Percentiles rank a stretch among this genome's conserved stretches.
Evolutionary conservation across 1,140 invertebrate genomes (phyloP).

Genomic region (Telenomus remus): DNA sequence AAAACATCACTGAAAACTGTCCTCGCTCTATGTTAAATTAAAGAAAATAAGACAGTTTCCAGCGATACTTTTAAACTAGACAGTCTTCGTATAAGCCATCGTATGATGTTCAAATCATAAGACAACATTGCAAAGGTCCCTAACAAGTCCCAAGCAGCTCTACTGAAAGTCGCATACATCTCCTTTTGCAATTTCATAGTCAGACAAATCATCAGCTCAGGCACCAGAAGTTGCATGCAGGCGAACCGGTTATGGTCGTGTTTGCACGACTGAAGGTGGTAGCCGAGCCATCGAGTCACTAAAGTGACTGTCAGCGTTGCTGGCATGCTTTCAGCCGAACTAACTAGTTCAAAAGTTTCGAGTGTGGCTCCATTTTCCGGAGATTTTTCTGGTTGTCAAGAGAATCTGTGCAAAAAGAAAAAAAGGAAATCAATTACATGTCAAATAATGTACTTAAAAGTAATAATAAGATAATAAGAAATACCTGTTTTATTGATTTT

Average conservation of each 20-base stretch:
- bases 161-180: constrained; percentile 66
- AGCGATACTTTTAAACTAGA: too few species aligned
- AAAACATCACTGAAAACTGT: too few species aligned
- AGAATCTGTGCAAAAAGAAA: constrained; percentile 60
- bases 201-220: constrained; percentile 66
- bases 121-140: constrained; percentile 62
- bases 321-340: constrained; percentile 56
- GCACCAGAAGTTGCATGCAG: constrained; percentile 66
- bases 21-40: too few species aligned
- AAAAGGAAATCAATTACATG: too few species aligned
- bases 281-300: constrained; percentile 66
- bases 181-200: constrained; percentile 69
- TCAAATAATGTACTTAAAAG: too few species aligned
- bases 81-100: too few species aligned
- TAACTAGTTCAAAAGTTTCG: constrained; percentile 29
- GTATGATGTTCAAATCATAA: constrained; percentile 59
- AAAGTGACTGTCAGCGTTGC: constrained; percentile 68
- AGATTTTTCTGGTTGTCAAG: background rate
- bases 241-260: constrained; percentile 45
- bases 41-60: too few species aligned
- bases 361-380: background rate
- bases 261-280: constrained; percentile 56
- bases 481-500: constrained; percentile 65
- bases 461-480: background rate
- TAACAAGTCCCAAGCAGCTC: constrained; percentile 65